These are phyloP conservation scores for Scolopax mira DNA, from an alignment of 2,113 vertebrate species.

Conservation along the genomic window DNA sequence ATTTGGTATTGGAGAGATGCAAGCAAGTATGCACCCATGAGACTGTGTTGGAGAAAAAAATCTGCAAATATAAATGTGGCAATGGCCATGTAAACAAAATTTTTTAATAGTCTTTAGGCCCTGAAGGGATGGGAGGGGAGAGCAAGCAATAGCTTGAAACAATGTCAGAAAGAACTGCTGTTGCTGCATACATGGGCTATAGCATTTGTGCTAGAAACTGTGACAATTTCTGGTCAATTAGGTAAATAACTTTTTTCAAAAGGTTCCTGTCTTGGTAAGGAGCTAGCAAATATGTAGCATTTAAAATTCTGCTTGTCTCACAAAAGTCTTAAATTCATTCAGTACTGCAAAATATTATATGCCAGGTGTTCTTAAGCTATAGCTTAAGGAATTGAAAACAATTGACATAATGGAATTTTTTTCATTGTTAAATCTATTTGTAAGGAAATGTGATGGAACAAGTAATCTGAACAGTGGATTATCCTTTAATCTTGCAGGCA, in stretches of 20 bases:
- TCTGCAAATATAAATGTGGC: neutral
- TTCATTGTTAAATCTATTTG: neutral
- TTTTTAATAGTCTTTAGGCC: neutral
- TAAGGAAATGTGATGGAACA: neutral
- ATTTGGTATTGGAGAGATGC: neutral
- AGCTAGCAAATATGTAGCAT: neutral
- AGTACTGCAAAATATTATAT: neutral
- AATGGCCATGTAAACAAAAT: neutral
- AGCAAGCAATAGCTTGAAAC: neutral
- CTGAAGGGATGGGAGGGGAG: neutral
- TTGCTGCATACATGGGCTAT: fast-evolving
- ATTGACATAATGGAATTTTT: neutral
- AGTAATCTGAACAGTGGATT: neutral
- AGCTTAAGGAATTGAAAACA: neutral
- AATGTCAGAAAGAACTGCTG: neutral
- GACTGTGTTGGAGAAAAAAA: neutral
- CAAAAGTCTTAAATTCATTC: neutral
- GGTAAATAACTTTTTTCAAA: neutral
- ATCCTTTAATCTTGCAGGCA: neutral
- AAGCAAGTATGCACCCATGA: neutral
- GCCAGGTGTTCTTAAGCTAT: neutral
- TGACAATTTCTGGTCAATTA: neutral
- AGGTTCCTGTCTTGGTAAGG: neutral
- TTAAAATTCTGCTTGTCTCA: neutral
- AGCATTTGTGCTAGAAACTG: neutral